These are phyloP conservation scores for Catharus bicknelli DNA, from an alignment of 2,113 vertebrate genomes.

Conservation along the genomic window DNA sequence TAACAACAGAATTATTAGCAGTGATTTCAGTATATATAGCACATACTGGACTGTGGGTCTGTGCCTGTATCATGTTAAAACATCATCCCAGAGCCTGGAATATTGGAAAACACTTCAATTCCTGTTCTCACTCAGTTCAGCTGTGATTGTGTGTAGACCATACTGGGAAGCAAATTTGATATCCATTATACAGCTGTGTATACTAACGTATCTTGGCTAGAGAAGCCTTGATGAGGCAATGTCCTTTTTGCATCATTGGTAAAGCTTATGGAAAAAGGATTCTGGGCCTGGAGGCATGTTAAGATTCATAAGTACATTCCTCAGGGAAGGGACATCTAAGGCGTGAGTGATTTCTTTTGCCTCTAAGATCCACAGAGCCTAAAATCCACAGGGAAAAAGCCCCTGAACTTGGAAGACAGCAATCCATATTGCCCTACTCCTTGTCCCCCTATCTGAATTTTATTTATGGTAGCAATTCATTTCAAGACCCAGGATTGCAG, in stretches of 20 bases:
- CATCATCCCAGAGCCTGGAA: neutral
- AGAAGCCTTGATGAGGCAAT: neutral
- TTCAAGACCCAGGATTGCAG: neutral
- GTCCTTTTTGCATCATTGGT: neutral
- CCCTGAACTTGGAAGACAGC: neutral
- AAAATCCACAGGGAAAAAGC: neutral
- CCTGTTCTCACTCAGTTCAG: neutral
- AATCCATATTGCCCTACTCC: neutral
- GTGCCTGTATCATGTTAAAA: neutral
- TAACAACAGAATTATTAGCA: neutral
- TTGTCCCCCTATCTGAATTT: neutral
- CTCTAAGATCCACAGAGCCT: neutral
- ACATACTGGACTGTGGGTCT: neutral
- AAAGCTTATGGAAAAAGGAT: neutral
- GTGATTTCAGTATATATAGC: neutral
- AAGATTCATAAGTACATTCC: neutral
- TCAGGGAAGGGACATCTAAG: neutral
- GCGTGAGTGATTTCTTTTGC: neutral
- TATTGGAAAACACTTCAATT: neutral
- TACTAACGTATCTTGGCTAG: neutral
- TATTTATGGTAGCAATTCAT: neutral
- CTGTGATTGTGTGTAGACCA: neutral
- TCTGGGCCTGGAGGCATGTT: neutral
- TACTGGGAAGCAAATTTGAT: neutral
- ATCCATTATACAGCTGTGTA: neutral